Base-by-base conservation (phyloP, 2,888 invertebrate genomes). In the Caenorhabditis sulstoni region DNA sequence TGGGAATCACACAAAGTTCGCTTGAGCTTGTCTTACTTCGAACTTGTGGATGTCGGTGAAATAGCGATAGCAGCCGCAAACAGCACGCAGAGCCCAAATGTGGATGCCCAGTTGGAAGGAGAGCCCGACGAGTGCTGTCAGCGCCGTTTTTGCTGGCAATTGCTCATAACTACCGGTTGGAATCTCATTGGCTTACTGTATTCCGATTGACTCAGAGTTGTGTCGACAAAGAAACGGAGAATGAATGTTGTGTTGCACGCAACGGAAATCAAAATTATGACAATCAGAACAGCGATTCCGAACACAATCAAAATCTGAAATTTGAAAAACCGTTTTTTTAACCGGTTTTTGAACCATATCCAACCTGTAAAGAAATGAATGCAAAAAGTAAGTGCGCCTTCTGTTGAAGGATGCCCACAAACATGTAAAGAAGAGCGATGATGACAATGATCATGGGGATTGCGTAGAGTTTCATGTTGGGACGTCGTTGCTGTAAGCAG, bases 341-440 rank as follows among this genome's bases (percentile, higher is more conserved):
- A n/a, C 7, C 29, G 3, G 29, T 29, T 29, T 29, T 29, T n/a
- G n/a, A n/a, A n/a, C n/a, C 29, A 29, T 29, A 29, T n/a, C n/a
- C n/a, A n/a, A n/a, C 86, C 78, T 86, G 86, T n/a, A 86, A 58
- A 3, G 79, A 57, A 14, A 86, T 83, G 52, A 86, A 84, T 0
- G 86, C 82, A 47, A 79, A 84, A n/a, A 86, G 73, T 7, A 84
- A 67, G 12, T 78, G 73, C 14, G 84, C 79, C 45, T 80, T 83
- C 47, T 84, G 82, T 50, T 86, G 86, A 14, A 86, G 44, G n/a
- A 86, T 82, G 7, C 84, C 86, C 52, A 86, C 83, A 61, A 84
- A 82, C 73, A 86, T 80, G 53, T 84, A 86, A 16, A 86, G 77
- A 23, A 86, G 81, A 5, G 84, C 75, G n/a, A 86, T 70, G n/a